Evolutionary conservation across 2,113 vertebrate species (phyloP).

Genomic region (Lipophrys pholis): DNA sequence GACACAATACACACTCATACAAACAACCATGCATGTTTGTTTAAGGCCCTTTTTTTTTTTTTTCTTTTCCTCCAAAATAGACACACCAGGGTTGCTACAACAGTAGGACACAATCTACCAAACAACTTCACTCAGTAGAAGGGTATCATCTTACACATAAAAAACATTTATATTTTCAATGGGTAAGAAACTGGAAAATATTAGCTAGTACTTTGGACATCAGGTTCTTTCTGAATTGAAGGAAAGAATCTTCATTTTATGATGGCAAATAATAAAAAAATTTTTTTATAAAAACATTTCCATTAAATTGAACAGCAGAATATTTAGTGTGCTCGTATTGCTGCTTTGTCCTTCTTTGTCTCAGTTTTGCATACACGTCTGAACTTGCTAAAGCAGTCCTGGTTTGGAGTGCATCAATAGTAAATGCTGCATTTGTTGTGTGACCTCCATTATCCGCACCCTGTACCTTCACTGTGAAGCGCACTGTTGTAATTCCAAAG

Average conservation of each 20-base stretch:
- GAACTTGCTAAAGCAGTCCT: background rate
- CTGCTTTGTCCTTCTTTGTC: background rate
- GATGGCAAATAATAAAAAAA: constrained; percentile 8
- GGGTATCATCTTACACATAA: constrained; percentile 68
- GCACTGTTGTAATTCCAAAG: constrained; percentile 28
- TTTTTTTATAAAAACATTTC: too few relatives aligned
- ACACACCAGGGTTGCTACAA: constrained; percentile 83
- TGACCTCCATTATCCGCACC: constrained; percentile 50
- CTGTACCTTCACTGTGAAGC: constrained; percentile 38
- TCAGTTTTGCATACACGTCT: background rate
- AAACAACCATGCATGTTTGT: constrained; percentile 71
- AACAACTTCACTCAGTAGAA: constrained; percentile 77
- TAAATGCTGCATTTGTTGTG: background rate
- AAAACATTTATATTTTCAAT: constrained; percentile 66
- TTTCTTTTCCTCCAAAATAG: constrained; percentile 74
- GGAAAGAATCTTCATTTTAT: constrained; percentile 36
- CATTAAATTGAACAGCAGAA: too few relatives aligned
- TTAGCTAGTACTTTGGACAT: constrained; percentile 53
- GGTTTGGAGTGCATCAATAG: background rate
- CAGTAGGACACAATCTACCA: constrained; percentile 75
- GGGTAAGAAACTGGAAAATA: constrained; percentile 72
- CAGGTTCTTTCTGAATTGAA: constrained; percentile 33
- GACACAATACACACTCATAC: constrained; percentile 41
- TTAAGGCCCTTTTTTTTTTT: constrained; percentile 70
- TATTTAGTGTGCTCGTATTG: background rate